A percentile compares a stretch with the other conserved stretches of the same genome.
Evolutionary conservation across 2,888 invertebrate species (phyloP).

Genomic region (Chesias legatella): DNA sequence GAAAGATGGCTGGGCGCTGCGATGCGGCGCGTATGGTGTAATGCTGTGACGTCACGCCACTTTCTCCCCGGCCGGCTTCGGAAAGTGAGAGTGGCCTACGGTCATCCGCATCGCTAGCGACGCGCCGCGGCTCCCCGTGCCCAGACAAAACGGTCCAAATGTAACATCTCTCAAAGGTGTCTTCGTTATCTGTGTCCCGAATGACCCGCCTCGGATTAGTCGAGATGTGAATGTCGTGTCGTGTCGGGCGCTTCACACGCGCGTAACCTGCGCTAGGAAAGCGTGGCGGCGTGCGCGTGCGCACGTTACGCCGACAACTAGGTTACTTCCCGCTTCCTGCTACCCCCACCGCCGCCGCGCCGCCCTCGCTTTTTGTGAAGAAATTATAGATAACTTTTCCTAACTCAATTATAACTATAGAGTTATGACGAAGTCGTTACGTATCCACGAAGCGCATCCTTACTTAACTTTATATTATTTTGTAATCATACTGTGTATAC

Average conservation of each 20-base stretch:
- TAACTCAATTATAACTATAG: too few species aligned
- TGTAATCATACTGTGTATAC: too few species aligned
- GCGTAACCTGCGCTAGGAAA: conserved; percentile 50
- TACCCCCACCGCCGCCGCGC: conserved; percentile 22
- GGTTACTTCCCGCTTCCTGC: conserved; percentile 72
- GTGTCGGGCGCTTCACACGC: conserved; percentile 30
- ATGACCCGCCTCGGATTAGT: not conserved
- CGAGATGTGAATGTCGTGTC: conserved; percentile 1
- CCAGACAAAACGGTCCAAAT: too few species aligned
- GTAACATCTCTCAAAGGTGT: too few species aligned
- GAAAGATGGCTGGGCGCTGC: conserved; percentile 22
- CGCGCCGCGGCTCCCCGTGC: conserved; percentile 5
- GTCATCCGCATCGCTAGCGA: too few species aligned
- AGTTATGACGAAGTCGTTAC: too few species aligned
- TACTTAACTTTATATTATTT: too few species aligned
- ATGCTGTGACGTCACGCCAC: conserved; percentile 24
- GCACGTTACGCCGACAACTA: conserved; percentile 57
- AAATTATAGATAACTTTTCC: conserved; percentile 33
- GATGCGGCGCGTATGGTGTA: conserved; percentile 7
- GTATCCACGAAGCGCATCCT: too few species aligned
- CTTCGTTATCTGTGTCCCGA: too few species aligned
- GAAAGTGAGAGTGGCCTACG: conserved; percentile 39
- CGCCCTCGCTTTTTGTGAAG: conserved; percentile 12
- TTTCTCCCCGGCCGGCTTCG: conserved; percentile 19
- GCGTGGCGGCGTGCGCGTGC: conserved; percentile 46